Evolutionary conservation across 2,113 vertebrate genomes (phyloP), one percentile per base, ranked within the genome.

Genomic region (Fulica atra): DNA sequence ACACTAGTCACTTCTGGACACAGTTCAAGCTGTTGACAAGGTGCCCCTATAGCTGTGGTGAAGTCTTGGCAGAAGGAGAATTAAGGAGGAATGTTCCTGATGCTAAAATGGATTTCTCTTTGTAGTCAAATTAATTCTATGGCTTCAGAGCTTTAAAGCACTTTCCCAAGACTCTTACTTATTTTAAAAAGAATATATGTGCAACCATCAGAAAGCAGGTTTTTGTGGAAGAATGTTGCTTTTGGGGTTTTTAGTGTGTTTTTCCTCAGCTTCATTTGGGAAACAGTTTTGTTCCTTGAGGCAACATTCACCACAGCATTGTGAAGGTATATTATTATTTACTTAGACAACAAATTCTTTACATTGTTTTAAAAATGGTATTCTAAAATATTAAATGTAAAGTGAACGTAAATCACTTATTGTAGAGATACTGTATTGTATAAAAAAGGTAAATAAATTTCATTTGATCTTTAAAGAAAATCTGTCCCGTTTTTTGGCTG

Each of bases 101-200:
- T 86, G 11, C n/a, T 93, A 73, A 90, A 85, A 86, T 80, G 77
- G 40, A 76, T 92, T 93, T 63, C 28, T 25, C 46, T 90, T 92
- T 69, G 26, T 59, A 83, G 54, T 63, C 38, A 68, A 38, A 92
- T 44, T 53, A 69, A 48, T 76, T 74, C 53, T 76, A 24, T 89
- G 35, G 72, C 11, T 31, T 72, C 33, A 81, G 70, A 89, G 13
- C 38, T 76, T 87, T 87, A 87, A 59, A 78, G 8, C 33, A 56
- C 17, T 87, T 83, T 71, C 16, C 13, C 38, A 76, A 72, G 31
- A 42, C 20, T 59, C 44, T 16, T 64, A 77, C 21, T 74, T 79
- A 48, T 14, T 21, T 51, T 63, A 59, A 56, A 89, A 87, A 26
- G 16, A 81, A 78, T 10, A 16, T 28, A 70, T 70, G 54, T 51